phyloP scores from a whole-genome alignment of 2,888 invertebrate genomes.

The Dicycla oo region DNA sequence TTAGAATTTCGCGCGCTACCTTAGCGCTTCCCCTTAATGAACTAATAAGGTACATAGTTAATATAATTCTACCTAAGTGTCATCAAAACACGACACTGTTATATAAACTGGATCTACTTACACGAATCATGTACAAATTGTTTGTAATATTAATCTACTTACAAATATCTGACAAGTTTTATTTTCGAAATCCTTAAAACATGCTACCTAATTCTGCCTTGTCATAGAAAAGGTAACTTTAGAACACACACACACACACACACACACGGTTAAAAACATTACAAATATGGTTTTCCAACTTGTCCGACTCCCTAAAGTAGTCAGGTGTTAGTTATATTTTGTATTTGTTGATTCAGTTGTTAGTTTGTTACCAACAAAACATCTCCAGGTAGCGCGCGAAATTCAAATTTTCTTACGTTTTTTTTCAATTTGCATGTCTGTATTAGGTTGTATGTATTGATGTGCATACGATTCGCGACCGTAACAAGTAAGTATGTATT shows the following conservation, averaged over 20 bases:
- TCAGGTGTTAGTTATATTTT: not conserved
- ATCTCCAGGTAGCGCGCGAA: too few species aligned
- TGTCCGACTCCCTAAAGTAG: not conserved
- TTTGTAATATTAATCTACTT: conserved; percentile 16
- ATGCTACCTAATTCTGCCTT: conserved; percentile 39
- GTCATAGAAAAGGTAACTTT: conserved; percentile 46
- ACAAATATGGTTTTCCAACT: not conserved
- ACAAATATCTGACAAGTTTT: conserved; percentile 47
- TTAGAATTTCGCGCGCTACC: too few species aligned
- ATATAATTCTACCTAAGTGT: conserved; percentile 3
- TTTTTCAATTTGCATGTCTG: too few species aligned
- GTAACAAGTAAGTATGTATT: too few species aligned
- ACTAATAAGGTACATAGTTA: not conserved
- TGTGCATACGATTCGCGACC: too few species aligned
- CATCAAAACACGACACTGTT: conserved; percentile 43
- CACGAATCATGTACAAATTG: conserved; percentile 37
- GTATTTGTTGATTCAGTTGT: not conserved
- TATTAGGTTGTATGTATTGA: too few species aligned
- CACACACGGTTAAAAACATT: too few species aligned
- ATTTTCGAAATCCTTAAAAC: conserved; percentile 16
- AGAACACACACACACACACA: not conserved
- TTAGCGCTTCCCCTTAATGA: too few species aligned
- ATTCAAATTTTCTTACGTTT: too few species aligned
- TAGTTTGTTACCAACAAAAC: not conserved
- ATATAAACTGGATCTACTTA: not conserved